These are phyloP conservation scores for Bhutanitis thaidina DNA, from an alignment of 2,888 invertebrate genomes.

Conservation along the genomic window DNA sequence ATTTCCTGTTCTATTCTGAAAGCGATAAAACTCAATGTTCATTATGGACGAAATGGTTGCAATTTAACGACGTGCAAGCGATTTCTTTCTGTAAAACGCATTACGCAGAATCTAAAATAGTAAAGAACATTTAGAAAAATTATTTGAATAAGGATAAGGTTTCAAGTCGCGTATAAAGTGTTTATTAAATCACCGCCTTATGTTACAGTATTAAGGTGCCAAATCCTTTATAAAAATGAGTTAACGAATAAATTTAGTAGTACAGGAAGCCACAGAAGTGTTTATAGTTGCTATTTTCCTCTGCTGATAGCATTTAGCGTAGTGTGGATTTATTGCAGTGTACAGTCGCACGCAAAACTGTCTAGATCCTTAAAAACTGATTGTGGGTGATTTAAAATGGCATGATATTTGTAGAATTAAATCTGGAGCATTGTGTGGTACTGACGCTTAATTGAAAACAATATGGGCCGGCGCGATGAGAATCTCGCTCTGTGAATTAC, in stretches of 20 bases:
- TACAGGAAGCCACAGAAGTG: conserved; percentile 60
- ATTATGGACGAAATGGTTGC: conserved; percentile 43
- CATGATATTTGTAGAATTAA: conserved; percentile 19
- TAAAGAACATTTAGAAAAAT: not conserved
- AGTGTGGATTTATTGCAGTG: conserved; percentile 33
- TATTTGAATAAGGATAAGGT: not conserved
- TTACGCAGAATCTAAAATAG: conserved; percentile 22
- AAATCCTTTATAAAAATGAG: conserved; percentile 11
- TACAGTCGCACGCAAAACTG: conserved; percentile 39
- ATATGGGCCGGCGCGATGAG: not conserved
- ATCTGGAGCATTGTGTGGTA: conserved; percentile 5
- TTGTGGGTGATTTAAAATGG: conserved; percentile 32
- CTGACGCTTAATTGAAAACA: conserved; percentile 2
- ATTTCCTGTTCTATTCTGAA: conserved; percentile 70
- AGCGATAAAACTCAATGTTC: conserved; percentile 64
- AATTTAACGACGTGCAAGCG: conserved; percentile 26
- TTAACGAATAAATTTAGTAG: conserved; percentile 14
- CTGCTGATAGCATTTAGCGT: conserved; percentile 42
- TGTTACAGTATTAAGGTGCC: conserved; percentile 8
- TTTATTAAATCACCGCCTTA: conserved; percentile 13
- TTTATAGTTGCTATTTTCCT: conserved; percentile 50
- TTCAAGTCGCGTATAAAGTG: conserved; percentile 2
- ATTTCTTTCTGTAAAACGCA: conserved; percentile 23
- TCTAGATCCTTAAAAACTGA: conserved; percentile 31
- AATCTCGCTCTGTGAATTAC: not conserved